Evolutionary conservation across 2,888 invertebrate genomes (phyloP).

Genomic region (Cataglyphis albicans): DNA sequence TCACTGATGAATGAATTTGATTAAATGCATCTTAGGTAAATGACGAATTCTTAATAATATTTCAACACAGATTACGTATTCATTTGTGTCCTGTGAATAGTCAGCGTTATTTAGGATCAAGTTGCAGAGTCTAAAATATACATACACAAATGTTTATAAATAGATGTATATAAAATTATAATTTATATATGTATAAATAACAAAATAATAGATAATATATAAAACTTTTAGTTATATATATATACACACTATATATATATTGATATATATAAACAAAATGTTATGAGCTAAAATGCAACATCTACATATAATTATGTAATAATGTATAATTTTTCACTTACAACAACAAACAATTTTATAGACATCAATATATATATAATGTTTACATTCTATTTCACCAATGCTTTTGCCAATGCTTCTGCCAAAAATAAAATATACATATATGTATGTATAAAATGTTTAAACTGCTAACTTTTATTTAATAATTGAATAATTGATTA

Average conservation of each 20-base stretch:
- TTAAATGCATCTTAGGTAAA: slow-evolving; percentile 67
- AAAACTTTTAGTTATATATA: too few relatives aligned
- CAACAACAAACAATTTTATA: background rate
- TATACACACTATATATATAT: background rate
- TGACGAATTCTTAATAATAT: slow-evolving; percentile 55
- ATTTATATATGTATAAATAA: background rate
- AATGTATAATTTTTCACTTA: slow-evolving; percentile 10
- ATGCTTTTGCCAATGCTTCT: background rate
- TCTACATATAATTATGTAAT: slow-evolving; percentile 35
- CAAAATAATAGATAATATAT: background rate
- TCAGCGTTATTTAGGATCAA: slow-evolving; percentile 53
- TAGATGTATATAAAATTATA: background rate
- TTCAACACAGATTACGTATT: slow-evolving; percentile 38
- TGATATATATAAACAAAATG: too few relatives aligned
- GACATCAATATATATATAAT: background rate
- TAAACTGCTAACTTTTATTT: background rate
- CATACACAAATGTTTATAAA: slow-evolving; percentile 33
- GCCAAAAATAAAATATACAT: too few relatives aligned
- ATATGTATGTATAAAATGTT: background rate
- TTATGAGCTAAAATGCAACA: background rate
- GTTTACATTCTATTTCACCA: background rate
- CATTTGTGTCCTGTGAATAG: slow-evolving; percentile 15
- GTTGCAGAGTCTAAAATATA: slow-evolving; percentile 66
- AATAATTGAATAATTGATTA: slow-evolving; percentile 13
- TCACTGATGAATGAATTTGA: slow-evolving; percentile 66